Base-by-base conservation (phyloP, 1,140 invertebrate species). In the Drosophila teissieri region DNA sequence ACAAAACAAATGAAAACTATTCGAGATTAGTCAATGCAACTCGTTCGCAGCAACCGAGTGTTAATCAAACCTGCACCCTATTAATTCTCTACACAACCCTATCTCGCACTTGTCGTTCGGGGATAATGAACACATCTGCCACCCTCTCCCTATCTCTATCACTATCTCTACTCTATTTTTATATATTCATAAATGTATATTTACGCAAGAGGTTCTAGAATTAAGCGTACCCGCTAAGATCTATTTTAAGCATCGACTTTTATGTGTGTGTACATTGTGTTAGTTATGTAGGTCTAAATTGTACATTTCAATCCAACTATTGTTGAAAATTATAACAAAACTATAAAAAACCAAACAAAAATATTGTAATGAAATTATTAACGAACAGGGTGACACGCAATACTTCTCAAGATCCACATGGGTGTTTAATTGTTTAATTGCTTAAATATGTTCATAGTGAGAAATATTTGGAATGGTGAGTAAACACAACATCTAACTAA, bases 201-300 rank as follows among this genome's bases (percentile, higher is more conserved):
- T 56, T 68, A 84, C 76, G 58, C 84, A 89, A 78, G 84, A 84
- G 80, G 84, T 89, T 89, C 77, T 89, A 89, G 68, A 52, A 40
- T 89, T 89, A 78, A 73, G 45, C 48, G 45, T 82, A 74, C 52
- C 55, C 54, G 48, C 48, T 90, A 90, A 90, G 86, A 45, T 57
- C 44, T 82, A 90, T 34, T 70, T 67, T 86, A 86, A 81, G 80
- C 70, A 54, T 74, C 72, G 75, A 89, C 42, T 75, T 73, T 82
- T 79, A 73, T 73, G 63, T 70, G 64, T 77, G 60, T 88, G 80
- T 88, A 88, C 57, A 80, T 83, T 89, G 80, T 88, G 73, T 80
- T 89, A 83, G 67, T 89, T 69, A 80, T 77, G 58, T 83, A 88
- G 75, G 83, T 78, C 60, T 42, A 69, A 86, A 81, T 53, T 85